These are phyloP conservation scores for Nemoura dubitans DNA, from an alignment of 2,888 invertebrate genomes.

Conservation along the genomic window DNA sequence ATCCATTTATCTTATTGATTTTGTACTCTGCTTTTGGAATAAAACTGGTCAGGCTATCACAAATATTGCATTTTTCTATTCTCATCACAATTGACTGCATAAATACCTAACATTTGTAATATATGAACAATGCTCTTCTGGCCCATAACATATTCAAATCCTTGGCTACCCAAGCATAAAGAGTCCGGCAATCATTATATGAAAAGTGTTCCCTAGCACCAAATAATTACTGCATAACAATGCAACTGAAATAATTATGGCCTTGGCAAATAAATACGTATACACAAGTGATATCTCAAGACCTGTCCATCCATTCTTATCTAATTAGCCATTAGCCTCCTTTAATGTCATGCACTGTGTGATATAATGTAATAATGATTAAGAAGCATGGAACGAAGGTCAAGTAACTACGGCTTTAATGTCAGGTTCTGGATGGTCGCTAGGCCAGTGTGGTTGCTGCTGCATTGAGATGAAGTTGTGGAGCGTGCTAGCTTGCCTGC, in stretches of 20 bases:
- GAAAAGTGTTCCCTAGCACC: not conserved
- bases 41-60: too few relatives aligned
- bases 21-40: not conserved
- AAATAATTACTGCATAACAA: not conserved
- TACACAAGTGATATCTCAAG: not conserved
- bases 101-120: too few relatives aligned
- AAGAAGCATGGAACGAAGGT: not conserved
- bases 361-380: not conserved
- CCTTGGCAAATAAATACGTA: not conserved
- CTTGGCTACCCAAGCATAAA: not conserved
- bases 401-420: not conserved
- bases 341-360: not conserved
- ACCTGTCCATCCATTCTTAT: constrained; percentile 12
- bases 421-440: not conserved
- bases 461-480: constrained; percentile 4
- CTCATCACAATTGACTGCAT: too few relatives aligned
- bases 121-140: too few relatives aligned
- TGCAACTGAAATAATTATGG: constrained; percentile 12
- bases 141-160: not conserved
- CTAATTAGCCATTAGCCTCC: not conserved
- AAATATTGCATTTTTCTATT: too few relatives aligned
- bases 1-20: not conserved
- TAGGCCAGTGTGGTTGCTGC: not conserved
- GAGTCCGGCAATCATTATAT: not conserved
- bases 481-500: not conserved